phyloP scores from a whole-genome alignment of 2,888 invertebrate species.

The Dioctria rufipes region DNA sequence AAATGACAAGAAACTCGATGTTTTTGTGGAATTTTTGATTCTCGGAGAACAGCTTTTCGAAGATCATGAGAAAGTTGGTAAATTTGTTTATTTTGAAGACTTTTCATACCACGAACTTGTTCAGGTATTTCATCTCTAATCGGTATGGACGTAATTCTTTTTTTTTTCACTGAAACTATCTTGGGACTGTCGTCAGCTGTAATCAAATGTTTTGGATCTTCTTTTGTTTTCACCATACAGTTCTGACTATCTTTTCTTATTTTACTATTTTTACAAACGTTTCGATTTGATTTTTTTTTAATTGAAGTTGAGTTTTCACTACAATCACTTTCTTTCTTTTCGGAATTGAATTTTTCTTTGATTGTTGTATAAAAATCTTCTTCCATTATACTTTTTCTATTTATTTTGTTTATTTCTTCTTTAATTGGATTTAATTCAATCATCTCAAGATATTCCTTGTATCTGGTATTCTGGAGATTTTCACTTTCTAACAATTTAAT shows the following conservation, averaged over 20 bases:
- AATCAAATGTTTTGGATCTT: background rate
- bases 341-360: constrained; percentile 1
- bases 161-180: constrained; percentile 13
- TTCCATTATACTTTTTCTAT: background rate
- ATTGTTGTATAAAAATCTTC: background rate
- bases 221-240: background rate
- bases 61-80: background rate
- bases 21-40: constrained; percentile 6
- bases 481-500: background rate
- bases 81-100: background rate
- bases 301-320: background rate
- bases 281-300: background rate
- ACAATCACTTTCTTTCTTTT: constrained; percentile 1
- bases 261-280: background rate
- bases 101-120: background rate
- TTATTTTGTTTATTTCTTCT: background rate
- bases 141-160: background rate
- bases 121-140: background rate
- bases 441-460: background rate
- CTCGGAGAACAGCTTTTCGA: constrained; percentile 9
- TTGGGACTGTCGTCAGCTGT: constrained; percentile 4
- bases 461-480: background rate
- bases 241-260: background rate
- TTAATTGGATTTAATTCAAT: constrained; percentile 2
- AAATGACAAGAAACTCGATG: background rate